A percentile compares a stretch with the other conserved stretches of the same genome.
Conservation (phyloP, 2,888 invertebrate genomes). For the Ctena decussata region DNA sequence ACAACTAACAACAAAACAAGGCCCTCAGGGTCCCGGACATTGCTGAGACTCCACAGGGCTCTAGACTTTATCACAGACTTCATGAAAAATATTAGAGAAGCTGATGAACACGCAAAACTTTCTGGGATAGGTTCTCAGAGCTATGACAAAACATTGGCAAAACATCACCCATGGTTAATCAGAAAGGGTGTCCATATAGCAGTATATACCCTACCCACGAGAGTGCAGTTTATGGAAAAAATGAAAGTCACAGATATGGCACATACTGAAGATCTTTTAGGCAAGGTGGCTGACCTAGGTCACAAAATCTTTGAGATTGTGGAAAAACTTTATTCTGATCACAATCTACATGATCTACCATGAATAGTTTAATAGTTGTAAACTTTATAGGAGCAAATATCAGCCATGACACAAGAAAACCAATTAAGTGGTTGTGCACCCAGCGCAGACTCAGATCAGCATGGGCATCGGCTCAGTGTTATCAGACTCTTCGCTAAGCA, state of each 20-base stretch:
- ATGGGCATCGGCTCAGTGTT: no score
- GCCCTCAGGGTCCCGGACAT: constrained; percentile 94
- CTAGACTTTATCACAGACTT: constrained; percentile 96
- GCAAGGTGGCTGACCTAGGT: constrained; percentile 57
- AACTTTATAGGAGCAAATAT: no score
- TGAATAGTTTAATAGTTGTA: background rate
- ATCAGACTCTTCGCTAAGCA: no score
- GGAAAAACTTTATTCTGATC: constrained; percentile 73
- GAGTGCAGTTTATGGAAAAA: constrained; percentile 89
- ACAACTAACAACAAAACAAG: constrained; percentile 89
- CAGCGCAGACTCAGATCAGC: no score
- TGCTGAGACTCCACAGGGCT: constrained; percentile 96
- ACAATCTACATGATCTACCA: constrained; percentile 75
- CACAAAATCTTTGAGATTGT: constrained; percentile 71
- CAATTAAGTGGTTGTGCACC: no score
- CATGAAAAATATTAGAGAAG: constrained; percentile 90
- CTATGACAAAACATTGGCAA: constrained; percentile 94
- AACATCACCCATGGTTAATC: constrained; percentile 95
- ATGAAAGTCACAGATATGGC: constrained; percentile 69
- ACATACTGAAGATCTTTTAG: constrained; percentile 61
- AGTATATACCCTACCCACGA: constrained; percentile 94
- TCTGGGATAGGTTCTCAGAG: constrained; percentile 91
- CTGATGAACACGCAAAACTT: constrained; percentile 81
- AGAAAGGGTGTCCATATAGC: constrained; percentile 91
- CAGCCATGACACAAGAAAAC: no score